Percentiles rank a stretch among this genome's conserved stretches.
Conservation (phyloP, 2,113 vertebrate genomes). For the Ptilonorhynchus violaceus region DNA sequence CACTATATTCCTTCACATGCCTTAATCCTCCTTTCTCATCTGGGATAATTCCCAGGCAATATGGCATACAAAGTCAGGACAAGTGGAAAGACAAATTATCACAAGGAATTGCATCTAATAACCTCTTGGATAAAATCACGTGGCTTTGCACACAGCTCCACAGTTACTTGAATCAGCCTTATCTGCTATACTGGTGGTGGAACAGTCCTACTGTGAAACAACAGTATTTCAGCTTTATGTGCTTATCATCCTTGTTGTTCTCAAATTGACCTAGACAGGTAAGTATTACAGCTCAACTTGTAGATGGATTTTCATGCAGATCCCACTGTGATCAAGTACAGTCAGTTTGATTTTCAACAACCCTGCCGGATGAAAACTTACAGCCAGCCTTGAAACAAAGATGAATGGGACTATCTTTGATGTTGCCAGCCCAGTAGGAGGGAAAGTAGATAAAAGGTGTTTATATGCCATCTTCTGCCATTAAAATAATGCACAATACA, state of each 20-base stretch:
- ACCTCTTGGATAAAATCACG: not conserved
- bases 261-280: constrained; percentile 59
- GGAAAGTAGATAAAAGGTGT: constrained; percentile 58
- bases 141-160: not conserved
- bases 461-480: constrained; percentile 45
- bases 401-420: constrained; percentile 52
- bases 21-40: not conserved
- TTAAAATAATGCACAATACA: constrained; percentile 46
- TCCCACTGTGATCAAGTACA: constrained; percentile 64
- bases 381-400: constrained; percentile 14
- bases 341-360: constrained; percentile 53
- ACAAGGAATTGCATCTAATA: not conserved
- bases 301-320: constrained; percentile 57
- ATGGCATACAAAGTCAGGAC: not conserved
- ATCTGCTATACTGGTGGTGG: not conserved
- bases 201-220: constrained; percentile 47
- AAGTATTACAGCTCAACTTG: constrained; percentile 49
- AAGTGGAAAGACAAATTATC: not conserved
- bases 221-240: constrained; percentile 16
- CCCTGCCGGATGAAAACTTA: constrained; percentile 45
- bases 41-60: not conserved
- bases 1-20: not conserved
- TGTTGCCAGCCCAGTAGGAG: constrained; percentile 43
- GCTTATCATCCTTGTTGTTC: constrained; percentile 51
- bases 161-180: not conserved